phyloP scores from a whole-genome alignment of 2,797 vertebrate species.

The Todus mexicanus region DNA sequence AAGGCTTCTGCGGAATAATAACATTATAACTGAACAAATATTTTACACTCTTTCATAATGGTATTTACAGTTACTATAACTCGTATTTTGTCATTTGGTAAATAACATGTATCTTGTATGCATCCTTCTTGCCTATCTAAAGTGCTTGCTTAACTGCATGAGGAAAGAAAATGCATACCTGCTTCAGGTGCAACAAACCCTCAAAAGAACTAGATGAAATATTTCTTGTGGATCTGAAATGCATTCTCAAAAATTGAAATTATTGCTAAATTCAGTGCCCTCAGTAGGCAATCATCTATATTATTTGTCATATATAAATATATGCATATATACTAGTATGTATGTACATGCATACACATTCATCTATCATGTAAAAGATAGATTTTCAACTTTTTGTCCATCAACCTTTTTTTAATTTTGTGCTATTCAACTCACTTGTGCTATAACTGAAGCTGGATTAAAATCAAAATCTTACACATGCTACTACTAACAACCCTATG shows the following conservation, averaged over 20 bases:
- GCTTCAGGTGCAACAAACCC: constrained; percentile 12
- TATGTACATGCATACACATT: constrained; percentile 67
- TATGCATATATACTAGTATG: constrained; percentile 43
- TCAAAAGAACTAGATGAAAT: constrained; percentile 22
- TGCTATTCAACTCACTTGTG: constrained; percentile 67
- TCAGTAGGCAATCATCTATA: constrained; percentile 34
- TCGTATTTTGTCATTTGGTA: constrained; percentile 52
- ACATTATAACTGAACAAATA: constrained; percentile 72
- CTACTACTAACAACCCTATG: constrained; percentile 32
- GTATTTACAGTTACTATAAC: constrained; percentile 68
- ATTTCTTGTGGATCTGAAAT: constrained; percentile 29
- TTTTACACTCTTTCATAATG: constrained; percentile 70
- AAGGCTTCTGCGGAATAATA: constrained; percentile 77
- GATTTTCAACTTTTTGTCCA: constrained; percentile 48
- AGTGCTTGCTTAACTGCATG: constrained; percentile 65
- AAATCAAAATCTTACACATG: constrained; percentile 62
- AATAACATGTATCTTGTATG: constrained; percentile 21
- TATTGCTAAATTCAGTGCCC: constrained; percentile 63
- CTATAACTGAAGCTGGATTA: constrained; percentile 61
- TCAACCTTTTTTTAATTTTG: constrained; percentile 54
- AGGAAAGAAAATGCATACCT: constrained; percentile 44
- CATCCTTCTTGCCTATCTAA: constrained; percentile 65
- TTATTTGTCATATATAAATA: constrained; percentile 55
- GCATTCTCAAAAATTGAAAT: constrained; percentile 43
- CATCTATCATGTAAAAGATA: constrained; percentile 20